Percentiles rank a stretch among this genome's conserved stretches.
These are phyloP conservation scores for Chanos chanos DNA, from an alignment of 2,797 vertebrate species.

Conservation along the genomic window DNA sequence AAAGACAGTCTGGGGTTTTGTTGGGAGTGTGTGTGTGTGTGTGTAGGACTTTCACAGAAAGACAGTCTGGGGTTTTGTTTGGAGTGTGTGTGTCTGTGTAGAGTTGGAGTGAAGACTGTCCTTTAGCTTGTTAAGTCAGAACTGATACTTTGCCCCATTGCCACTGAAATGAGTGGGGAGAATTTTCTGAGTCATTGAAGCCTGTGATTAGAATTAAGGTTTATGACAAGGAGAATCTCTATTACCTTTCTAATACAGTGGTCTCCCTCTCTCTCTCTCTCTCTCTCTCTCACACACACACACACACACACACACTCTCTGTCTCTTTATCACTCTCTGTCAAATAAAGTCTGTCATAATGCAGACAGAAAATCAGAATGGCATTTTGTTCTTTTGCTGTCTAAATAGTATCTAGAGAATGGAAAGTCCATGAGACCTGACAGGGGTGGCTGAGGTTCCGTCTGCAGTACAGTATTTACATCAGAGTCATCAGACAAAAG, in stretches of 20 bases:
- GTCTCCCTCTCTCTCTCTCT: neutral
- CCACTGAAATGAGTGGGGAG: conserved; percentile 60
- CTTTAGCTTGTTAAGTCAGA: conserved; percentile 56
- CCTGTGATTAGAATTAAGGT: conserved; percentile 81
- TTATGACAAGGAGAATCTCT: conserved; percentile 71
- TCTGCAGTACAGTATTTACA: neutral
- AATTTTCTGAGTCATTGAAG: conserved; percentile 78
- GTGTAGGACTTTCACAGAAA: conserved; percentile 1
- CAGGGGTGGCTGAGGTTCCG: no score
- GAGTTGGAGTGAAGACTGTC: conserved; percentile 33
- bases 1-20: neutral
- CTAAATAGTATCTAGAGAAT: neutral
- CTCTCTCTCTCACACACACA: no score
- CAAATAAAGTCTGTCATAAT: neutral
- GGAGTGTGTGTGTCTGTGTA: no score
- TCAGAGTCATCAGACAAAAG: neutral
- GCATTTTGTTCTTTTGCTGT: neutral
- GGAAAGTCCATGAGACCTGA: no score
- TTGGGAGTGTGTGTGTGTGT: neutral
- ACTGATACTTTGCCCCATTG: conserved; percentile 60
- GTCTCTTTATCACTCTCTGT: neutral
- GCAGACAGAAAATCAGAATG: neutral
- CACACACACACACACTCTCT: neutral
- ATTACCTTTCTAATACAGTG: conserved; percentile 37
- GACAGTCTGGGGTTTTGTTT: conserved; percentile 5